Percentiles rank a stretch among this genome's conserved stretches.
Conservation (phyloP, 2,113 vertebrate genomes). For the Ifrita kowaldi region DNA sequence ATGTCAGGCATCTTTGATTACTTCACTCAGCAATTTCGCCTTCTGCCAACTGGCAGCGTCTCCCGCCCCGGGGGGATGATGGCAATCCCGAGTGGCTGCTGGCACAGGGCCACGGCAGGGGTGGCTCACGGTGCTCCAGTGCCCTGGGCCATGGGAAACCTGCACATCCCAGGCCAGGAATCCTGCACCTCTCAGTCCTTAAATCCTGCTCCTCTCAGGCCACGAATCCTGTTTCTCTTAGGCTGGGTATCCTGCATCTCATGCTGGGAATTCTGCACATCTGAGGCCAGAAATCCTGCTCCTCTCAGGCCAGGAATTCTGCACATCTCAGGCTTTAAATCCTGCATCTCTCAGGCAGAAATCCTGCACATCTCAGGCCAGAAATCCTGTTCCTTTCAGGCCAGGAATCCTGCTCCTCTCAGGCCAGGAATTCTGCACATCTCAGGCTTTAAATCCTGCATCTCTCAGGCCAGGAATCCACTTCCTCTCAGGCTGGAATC, state of each 20-base stretch:
- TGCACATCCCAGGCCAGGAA: neutral
- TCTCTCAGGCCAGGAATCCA: too few species aligned
- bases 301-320: fast-evolving
- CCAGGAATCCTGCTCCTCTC: fast-evolving
- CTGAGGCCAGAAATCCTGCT: neutral
- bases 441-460: too few species aligned
- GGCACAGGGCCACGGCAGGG: neutral
- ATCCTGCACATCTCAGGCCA: neutral
- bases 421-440: neutral
- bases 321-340: fast-evolving
- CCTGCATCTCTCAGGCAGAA: neutral
- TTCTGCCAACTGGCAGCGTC: constrained; percentile 39
- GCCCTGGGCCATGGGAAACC: neutral
- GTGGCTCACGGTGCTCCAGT: neutral
- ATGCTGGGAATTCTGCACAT: fast-evolving
- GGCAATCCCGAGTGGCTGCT: neutral
- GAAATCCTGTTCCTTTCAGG: neutral
- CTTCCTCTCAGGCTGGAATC: too few species aligned
- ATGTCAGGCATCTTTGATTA: constrained; percentile 53
- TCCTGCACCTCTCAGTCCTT: neutral
- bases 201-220: neutral
- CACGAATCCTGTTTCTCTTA: fast-evolving
- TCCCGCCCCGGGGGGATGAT: neutral
- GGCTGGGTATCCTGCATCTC: neutral
- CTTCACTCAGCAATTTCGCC: neutral